phyloP scores from a whole-genome alignment of 2,113 vertebrate genomes.

The Isurus oxyrinchus region DNA sequence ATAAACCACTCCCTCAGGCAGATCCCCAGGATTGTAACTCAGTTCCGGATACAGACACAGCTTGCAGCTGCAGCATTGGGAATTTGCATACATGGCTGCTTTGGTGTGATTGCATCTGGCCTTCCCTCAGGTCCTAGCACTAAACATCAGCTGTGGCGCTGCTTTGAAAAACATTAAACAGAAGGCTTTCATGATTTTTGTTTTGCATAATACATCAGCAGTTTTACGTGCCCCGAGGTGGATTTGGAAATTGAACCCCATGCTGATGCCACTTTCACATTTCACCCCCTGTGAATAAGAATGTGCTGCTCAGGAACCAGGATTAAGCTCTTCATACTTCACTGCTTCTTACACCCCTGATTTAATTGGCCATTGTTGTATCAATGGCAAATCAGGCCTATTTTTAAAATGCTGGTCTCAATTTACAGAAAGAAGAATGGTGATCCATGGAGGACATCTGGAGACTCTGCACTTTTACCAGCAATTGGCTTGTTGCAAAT shows the following conservation, averaged over 20 bases:
- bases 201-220: not conserved
- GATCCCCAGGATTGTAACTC: not conserved
- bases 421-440: not conserved
- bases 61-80: not conserved
- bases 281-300: not conserved
- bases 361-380: conserved; percentile 17
- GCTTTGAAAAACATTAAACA: not conserved
- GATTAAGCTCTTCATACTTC: not conserved
- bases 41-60: not conserved
- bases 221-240: not conserved
- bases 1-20: not conserved
- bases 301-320: not conserved
- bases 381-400: not conserved
- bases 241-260: not conserved
- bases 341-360: not conserved
- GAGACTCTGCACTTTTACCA: not conserved
- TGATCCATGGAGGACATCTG: no score
- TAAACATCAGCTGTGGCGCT: not conserved
- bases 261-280: conserved; percentile 21
- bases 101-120: not conserved
- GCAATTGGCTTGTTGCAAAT: not conserved
- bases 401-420: not conserved
- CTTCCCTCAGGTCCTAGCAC: not conserved
- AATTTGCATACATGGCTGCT: not conserved
- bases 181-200: not conserved